Conservation (phyloP, 2,888 invertebrate genomes). For the Geophilus truncorum region DNA sequence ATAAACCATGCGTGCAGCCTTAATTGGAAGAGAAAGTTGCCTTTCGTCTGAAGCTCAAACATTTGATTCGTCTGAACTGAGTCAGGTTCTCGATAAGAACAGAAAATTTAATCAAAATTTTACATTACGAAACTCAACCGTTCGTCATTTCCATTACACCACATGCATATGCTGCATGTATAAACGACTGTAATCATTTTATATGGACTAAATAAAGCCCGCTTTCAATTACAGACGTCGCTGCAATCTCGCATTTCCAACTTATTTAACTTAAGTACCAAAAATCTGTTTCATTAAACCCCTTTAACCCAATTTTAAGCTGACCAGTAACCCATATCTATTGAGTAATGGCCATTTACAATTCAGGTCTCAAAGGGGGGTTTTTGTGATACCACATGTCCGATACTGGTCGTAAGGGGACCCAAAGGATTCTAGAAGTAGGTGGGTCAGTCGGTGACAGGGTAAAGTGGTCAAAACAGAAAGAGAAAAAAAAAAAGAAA, state of each 20-base stretch:
- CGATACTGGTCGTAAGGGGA: too few species aligned
- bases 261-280: background rate
- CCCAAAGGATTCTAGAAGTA: background rate
- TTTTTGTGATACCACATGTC: conserved; percentile 9
- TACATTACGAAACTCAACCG: background rate
- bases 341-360: background rate
- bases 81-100: background rate
- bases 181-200: background rate
- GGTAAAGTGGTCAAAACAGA: background rate
- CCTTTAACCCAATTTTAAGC: background rate
- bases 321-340: background rate
- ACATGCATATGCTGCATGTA: background rate
- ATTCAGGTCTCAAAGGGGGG: conserved; percentile 1
- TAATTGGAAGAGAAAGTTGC: conserved; percentile 16
- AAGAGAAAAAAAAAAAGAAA: background rate
- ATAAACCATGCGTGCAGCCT: background rate
- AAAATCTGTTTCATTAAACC: background rate
- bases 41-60: background rate
- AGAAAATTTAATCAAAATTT: background rate
- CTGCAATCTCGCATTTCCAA: background rate
- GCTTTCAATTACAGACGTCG: background rate
- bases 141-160: background rate
- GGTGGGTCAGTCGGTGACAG: background rate
- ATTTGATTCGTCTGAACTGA: too few species aligned
- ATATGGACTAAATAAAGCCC: too few species aligned